Evolutionary conservation across 2,797 vertebrate species (phyloP), one percentile per base, ranked within the genome.

Genomic region (Balearica regulorum): DNA sequence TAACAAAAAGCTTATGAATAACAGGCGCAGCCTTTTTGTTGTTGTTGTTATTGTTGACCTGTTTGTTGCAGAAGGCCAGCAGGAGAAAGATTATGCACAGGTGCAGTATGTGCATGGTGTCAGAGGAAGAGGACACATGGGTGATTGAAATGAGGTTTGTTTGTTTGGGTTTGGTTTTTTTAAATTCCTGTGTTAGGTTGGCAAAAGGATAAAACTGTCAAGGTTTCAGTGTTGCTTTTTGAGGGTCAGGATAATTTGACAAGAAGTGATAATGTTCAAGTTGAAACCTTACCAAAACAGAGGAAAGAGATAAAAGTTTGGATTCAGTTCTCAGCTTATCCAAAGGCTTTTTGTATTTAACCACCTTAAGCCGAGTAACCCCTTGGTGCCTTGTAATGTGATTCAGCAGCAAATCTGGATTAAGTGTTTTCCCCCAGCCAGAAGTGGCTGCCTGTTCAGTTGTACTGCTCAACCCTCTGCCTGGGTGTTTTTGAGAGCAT

Each of bases 1-100:
- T 66, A 84, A 90, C 37, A 92, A 82, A 96, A 82, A 93, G 94
- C 62, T 92, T 89, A 82, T 87, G 73, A 96, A 96, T 90, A 96
- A 82, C 49, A 85, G 82, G 68, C 48, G 24, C 16, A 58, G 70
- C 48, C 85, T 87, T 80, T 78, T 73, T 39, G 39, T 65, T 94
- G 87, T 65, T 94, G 87, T 89, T 91, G 44, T 69, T 72, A 55
- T 51, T 91, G 54, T 66, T 94, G 77, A 87, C 73, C 83, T 58
- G 78, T 86, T 90, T 58, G 78, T 86, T 90, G 91, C 69, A 93
- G 93, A 92, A 86, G 80, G 83, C 77, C 76, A 86, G 88, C 62
- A 69, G 93, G 61, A 91, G 77, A 79, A 77, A 53, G 37, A 79
- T 71, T 69, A 62, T 66, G 46, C 80, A 88, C 95, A 97, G 96